Base-by-base conservation (phyloP, 2,888 invertebrate genomes). In the Tortrix viridana region DNA sequence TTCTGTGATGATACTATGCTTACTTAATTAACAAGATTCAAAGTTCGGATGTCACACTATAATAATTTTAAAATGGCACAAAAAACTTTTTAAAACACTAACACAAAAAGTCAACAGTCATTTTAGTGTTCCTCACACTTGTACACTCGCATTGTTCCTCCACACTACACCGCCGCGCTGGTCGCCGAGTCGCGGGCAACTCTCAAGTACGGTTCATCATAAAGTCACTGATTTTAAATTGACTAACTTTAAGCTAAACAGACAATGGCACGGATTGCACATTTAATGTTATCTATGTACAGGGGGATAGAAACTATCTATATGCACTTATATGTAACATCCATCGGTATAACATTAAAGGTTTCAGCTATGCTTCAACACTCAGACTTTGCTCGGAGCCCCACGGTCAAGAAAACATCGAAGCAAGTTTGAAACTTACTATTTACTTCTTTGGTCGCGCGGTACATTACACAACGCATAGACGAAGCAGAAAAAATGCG, bases 231-330 rank as follows among this genome's bases (percentile, higher is more conserved):
- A 81, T 72, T 76, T 80, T 81, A 86, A 84, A 85, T 88, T 88
- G 86, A 90, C 90, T 90, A 89, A 84, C 68, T 83, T 85, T 87
- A 89, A 87, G 84, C 89, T 90, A 90, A 84, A 89, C 80, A 85
- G 86, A 91, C 88, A 89, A 92, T 92, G 92, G 92, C 92, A 92
- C 92, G 92, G 92, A 92, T 90, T 89, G 89, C 88, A 89, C 91
- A 91, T 86, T 82, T 74, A 89, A 83, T 77, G 79, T 82, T 76
- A 76, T 80, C 76, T 92, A 91, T 92, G 74, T 91, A 92, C 92
- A 92, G 65, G 78, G 86, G 81, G 81, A 81, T 84, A 80, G 84
- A 80, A 74, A 84, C 84, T 86, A 89, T 79, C 79, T 67, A 75
- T 66, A 71, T 75, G 74, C 68, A 79, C 73, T 75, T 63, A 63